Base-by-base conservation (phyloP, 2,888 invertebrate species). In the Priocnemis perturbator region DNA sequence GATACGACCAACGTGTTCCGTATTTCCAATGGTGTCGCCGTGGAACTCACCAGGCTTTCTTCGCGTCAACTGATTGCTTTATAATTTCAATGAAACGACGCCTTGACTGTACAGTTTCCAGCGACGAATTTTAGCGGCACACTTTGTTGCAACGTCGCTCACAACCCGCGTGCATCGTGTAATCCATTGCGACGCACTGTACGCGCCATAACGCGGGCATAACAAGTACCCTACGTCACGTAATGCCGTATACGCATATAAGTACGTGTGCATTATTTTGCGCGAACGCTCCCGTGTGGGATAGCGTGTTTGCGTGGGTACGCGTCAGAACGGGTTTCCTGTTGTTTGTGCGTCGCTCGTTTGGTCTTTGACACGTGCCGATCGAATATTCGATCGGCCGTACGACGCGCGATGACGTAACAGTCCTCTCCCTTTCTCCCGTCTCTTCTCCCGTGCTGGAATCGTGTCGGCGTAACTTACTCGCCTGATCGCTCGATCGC, bases 311-410 rank as follows among this genome's bases (percentile, higher is more conserved):
- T 21, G 26, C 50, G 50, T 20, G 50, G 37, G 37, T 37, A 37
- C 37, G 37, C 37, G 37, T 37, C 37, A 37, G 14, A 37, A 37
- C 37, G 37, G 37, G 37, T 52, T 63, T 69, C 58, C 57, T 50
- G 60, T 60, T 64, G 65, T 67, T 68, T 56, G 4, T 30, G 45
- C 63, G 66, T 71, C 59, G 63, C 76, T 50, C 64, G 64, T 76
- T 73, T 76, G 65, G 19, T 50, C 47, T 55, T 73, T 53, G 64
- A 63, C 62, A 64, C 61, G 53, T 57, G 58, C 64, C 59, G 68
- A 73, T 68, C 62, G 77, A 47, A 76, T 69, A 73, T 70, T 77
- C 76, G 73, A 77, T 77, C 64, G 66, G 68, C 64, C 64, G 52
- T 66, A 11, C 37, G 37, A 37, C 47, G 45, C 53, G 50, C 56